Evolutionary conservation across 1,140 invertebrate species (phyloP), one percentile per base, ranked within the genome.

Genomic region (Bombyx mandarina): DNA sequence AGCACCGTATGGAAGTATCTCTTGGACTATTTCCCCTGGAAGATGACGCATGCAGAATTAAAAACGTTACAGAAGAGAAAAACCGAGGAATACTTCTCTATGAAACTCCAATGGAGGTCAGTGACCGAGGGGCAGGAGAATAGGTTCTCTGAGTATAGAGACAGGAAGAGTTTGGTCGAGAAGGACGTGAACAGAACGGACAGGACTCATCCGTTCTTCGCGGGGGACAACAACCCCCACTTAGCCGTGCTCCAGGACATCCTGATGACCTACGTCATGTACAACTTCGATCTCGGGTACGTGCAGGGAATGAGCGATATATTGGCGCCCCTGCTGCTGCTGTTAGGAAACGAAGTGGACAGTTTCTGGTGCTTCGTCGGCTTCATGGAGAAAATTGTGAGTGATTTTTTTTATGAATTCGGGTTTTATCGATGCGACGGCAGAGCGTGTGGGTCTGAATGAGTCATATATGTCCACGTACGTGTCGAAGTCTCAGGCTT

Each of bases 311-410:
- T 99, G 98, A 98, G 96, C 74, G 98, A 99, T 88, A 89, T 99
- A 50, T 87, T 99, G 44, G 95, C 97, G 12, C 98, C 98, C 1
- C 94, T 99, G 66, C 88, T 99, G 43, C 93, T 95, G 75, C 90
- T 99, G 9, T 92, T 98, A 90, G 91, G 95, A 58, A 94, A 96
- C 81, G 98, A 99, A 89, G 93, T 96, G 6, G 97, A 99, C 83
- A 93, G 97, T 1, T 99, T 99, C 90, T 99, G 99, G 99, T 99
- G 97, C 85, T 99, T 99, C 88, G 97, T 97, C 54, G 97, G 97
- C n/a, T 97, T 99, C 63, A 99, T 99, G 97, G 93, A 99, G 57
- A 93, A 92, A 90, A 93, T 98, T 78, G 96, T 97, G 85, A 91
- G 90, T 90, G 63, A 44, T 61, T 56, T 65, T 64, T 50, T 58